Conservation (phyloP, 2,888 invertebrate species). For the Selenia dentaria region DNA sequence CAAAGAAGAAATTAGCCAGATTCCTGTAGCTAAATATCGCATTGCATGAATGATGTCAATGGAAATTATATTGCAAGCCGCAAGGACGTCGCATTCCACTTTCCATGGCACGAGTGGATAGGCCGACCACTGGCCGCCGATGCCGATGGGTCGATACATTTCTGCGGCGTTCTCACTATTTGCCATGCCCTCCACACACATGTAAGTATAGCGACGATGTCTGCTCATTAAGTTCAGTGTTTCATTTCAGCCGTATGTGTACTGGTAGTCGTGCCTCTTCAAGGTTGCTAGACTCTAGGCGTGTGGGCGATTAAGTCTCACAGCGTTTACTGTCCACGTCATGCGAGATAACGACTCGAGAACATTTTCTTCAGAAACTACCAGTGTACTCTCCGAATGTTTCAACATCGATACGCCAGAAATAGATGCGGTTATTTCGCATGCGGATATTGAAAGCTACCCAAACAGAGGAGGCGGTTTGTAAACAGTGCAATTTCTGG, state of each 20-base stretch:
- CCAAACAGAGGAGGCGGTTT: constrained; percentile 43
- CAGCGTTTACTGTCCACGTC: constrained; percentile 29
- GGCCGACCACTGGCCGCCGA: constrained; percentile 57
- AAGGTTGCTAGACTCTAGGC: constrained; percentile 44
- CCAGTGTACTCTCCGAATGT: constrained; percentile 26
- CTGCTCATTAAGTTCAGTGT: constrained; percentile 39
- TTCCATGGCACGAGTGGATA: constrained; percentile 59
- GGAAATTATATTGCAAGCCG: constrained; percentile 49
- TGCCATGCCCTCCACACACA: constrained; percentile 36
- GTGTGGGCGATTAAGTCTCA: constrained; percentile 43
- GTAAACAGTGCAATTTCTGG: constrained; percentile 48
- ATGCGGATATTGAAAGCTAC: constrained; percentile 42
- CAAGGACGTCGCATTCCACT: constrained; percentile 60
- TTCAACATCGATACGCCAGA: constrained; percentile 37
- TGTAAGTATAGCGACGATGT: constrained; percentile 20
- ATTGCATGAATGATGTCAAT: constrained; percentile 42
- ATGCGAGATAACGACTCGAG: constrained; percentile 33
- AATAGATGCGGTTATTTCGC: constrained; percentile 50
- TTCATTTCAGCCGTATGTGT: constrained; percentile 35
- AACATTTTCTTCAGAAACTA: constrained; percentile 19
- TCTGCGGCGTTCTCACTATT: constrained; percentile 75
- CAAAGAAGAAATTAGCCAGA: constrained; percentile 27
- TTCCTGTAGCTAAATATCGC: constrained; percentile 20
- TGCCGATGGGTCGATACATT: constrained; percentile 76
- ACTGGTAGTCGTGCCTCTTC: constrained; percentile 39